phyloP scores from a whole-genome alignment of 2,888 invertebrate species.

The Molorchus minor region DNA sequence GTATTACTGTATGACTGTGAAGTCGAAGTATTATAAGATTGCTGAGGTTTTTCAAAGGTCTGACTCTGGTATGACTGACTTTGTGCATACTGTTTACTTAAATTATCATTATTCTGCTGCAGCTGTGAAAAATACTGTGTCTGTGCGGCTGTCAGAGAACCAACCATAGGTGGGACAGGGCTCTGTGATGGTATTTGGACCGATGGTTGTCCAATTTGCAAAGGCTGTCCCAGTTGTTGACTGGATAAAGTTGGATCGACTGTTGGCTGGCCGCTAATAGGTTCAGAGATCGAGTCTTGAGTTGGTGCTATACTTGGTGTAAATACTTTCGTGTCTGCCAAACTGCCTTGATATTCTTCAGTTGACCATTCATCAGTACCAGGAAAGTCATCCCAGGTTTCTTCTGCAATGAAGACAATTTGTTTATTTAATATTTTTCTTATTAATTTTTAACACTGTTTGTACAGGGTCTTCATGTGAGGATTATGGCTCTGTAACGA shows the following conservation, averaged over 20 bases:
- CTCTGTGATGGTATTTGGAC: conserved; percentile 46
- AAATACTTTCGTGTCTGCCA: conserved; percentile 94
- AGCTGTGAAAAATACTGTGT: conserved; percentile 70
- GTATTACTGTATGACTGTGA: conserved; percentile 26
- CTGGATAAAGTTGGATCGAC: conserved; percentile 34
- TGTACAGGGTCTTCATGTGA: too few relatives aligned
- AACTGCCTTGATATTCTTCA: conserved; percentile 94
- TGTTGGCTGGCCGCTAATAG: conserved; percentile 32
- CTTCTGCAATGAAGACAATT: conserved; percentile 38
- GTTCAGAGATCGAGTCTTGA: conserved; percentile 35
- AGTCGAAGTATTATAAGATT: conserved; percentile 14
- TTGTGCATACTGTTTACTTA: conserved; percentile 51
- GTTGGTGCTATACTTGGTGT: conserved; percentile 71
- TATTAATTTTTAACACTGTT: not conserved
- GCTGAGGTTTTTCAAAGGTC: conserved; percentile 32
- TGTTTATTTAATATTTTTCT: too few relatives aligned
- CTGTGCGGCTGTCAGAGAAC: conserved; percentile 67
- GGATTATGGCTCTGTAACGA: too few relatives aligned
- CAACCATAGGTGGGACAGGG: conserved; percentile 58
- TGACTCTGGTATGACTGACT: conserved; percentile 45
- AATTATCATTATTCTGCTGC: conserved; percentile 63
- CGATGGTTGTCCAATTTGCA: conserved; percentile 41
- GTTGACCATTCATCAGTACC: conserved; percentile 69
- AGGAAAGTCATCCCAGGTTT: conserved; percentile 71
- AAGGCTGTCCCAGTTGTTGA: conserved; percentile 32